Base-by-base conservation (phyloP, 1,140 invertebrate genomes). In the Micrasema longulum region DNA sequence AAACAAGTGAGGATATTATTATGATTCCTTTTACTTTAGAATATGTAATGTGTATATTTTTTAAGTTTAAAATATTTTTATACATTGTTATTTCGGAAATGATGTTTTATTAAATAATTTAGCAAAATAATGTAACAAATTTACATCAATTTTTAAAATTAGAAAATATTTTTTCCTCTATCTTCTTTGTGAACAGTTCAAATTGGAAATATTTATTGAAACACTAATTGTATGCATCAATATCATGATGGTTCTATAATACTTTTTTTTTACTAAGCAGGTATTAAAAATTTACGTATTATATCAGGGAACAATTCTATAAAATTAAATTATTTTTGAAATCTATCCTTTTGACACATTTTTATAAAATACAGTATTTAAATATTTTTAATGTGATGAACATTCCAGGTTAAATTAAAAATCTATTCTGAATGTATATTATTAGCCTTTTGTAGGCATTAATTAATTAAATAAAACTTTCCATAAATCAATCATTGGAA, bases 1-100 rank as follows among this genome's bases (percentile, higher is more conserved):
- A 38, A 60, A 18, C 26, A 60, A 60, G 35, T 41, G n/a, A 35
- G 10, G 31, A 18, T 12, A 60, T 60, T 20, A 41, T 38, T 1
- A 41, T 31, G 26, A 31, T 31, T 31, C 26, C 26, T 31, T 31
- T 31, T 31, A 31, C 14, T 38, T 36, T 60, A 36, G 26, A 38
- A 38, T 38, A 38, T 16, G 16, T 60, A 38, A 16, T 20, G 26
- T 60, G 35, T 20, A 36, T 36, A 18, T 26, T 60, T 36, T 55
- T 60, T 60, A 60, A 60, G 55, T 60, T 60, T 60, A 20, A 45
- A 60, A 60, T 60, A 60, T 60, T 60, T 60, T 60, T 60, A 60
- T 60, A 60, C 14, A 41, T 41, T 60, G 55, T 60, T 60, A 31
- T 60, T 60, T 60, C 26, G 16, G 35, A 60, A 60, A 22, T 60